A percentile compares a stretch with the other conserved stretches of the same genome.
phyloP scores from a whole-genome alignment of 2,113 vertebrate species.

The Dipodomys merriami region DNA sequence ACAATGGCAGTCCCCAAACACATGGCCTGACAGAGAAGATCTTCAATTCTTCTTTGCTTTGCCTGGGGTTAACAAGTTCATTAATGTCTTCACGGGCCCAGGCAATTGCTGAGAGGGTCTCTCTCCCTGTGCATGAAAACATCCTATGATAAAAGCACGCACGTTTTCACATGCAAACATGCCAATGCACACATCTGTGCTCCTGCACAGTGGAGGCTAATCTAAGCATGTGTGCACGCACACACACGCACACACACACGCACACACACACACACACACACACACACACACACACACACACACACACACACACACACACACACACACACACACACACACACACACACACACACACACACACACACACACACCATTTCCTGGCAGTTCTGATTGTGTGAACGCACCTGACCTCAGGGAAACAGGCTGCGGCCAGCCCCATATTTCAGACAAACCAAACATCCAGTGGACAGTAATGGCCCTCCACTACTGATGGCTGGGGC shows the following conservation, averaged over 20 bases:
- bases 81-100: slow-evolving; percentile 40
- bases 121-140: neutral
- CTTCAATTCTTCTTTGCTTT: slow-evolving; percentile 29
- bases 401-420: slow-evolving; percentile 74
- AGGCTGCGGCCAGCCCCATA: slow-evolving; percentile 73
- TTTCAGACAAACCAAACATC: slow-evolving; percentile 82
- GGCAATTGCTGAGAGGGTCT: neutral
- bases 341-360: too few relatives aligned
- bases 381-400: slow-evolving; percentile 68
- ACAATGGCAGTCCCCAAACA: neutral
- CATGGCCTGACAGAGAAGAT: neutral
- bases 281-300: accelerated
- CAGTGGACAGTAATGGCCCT: slow-evolving; percentile 81
- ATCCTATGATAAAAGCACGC: neutral
- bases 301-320: too few relatives aligned
- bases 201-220: neutral
- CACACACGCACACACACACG: neutral
- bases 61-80: neutral
- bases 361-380: neutral
- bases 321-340: too few relatives aligned
- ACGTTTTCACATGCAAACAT: neutral
- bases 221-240: neutral
- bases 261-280: neutral
- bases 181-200: neutral
- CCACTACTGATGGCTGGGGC: slow-evolving; percentile 75